Base-by-base conservation (phyloP, 1,140 invertebrate genomes). In the Drosophila paulistorum region DNA sequence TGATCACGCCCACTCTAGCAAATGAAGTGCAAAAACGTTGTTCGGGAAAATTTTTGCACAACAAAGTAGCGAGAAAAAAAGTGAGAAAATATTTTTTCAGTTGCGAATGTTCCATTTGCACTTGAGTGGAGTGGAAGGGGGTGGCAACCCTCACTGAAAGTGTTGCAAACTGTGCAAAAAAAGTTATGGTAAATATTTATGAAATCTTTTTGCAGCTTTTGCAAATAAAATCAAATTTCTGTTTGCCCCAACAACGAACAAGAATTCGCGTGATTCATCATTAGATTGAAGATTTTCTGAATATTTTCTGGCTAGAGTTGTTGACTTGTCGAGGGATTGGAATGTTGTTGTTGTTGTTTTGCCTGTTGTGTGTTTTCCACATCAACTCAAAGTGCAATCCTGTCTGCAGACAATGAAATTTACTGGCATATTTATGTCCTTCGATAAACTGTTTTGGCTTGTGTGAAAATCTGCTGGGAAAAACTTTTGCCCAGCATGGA, bases 211-310 rank as follows among this genome's bases (percentile, higher is more conserved):
- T 39, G 30, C 30, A 76, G 65, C 45, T 68, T 64, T 45, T 60
- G 68, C 68, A 77, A 77, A 71, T 78, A 69, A 78, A 78, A 78
- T 77, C 76, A 60, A 78, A 77, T 71, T 60, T 35, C 68, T 77
- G 58, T 67, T 74, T 71, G 54, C 39, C 6, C 13, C 35, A 59
- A 51, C 13, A 39, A 30, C 5, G n/a, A 17, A 9, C 26, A 61
- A 63, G 64, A 71, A 65, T 62, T 54, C 11, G 45, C 17, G 1
- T 48, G 74, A 71, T 77, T 78, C 67, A 57, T 64, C 59, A 42
- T 37, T 17, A 17, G 3, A 26, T 20, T 13, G n/a, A 35, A 35
- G 57, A 65, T 30, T 67, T 57, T 33, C 7, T 6, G 10, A 35
- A 14, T 33, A n/a, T 13, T 71, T 35, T 45, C 55, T 39, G 20